Percentiles rank a stretch among this genome's conserved stretches.
phyloP scores from a whole-genome alignment of 2,797 vertebrate species.

The Garrulus glandarius region DNA sequence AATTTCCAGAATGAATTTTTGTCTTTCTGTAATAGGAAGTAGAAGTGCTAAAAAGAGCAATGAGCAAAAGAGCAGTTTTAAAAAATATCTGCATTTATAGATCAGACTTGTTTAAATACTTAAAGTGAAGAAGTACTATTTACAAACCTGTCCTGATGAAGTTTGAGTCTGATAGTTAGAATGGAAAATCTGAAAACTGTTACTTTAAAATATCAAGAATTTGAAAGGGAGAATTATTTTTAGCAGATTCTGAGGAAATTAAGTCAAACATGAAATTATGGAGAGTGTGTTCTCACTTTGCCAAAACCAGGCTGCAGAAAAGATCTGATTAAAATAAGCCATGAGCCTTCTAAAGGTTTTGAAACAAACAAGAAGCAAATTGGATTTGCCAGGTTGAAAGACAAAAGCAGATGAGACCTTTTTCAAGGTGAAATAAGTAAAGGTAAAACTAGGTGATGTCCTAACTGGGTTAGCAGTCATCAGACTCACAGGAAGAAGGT shows the following conservation, averaged over 20 bases:
- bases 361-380: not conserved
- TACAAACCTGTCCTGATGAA: not conserved
- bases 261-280: not conserved
- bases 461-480: not conserved
- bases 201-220: not conserved
- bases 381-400: not conserved
- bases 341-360: not conserved
- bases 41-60: not conserved
- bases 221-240: not conserved
- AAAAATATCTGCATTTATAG: not conserved
- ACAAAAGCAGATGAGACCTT: not conserved
- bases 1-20: not conserved
- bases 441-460: not conserved
- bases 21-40: not conserved
- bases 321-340: not conserved
- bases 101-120: not conserved
- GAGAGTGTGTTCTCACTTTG: not conserved
- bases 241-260: not conserved
- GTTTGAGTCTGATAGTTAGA: not conserved
- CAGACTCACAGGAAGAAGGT: not conserved
- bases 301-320: not conserved
- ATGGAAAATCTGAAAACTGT: not conserved
- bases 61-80: not conserved
- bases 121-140: not conserved
- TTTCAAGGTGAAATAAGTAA: not conserved